A percentile compares a stretch with the other conserved stretches of the same genome.
phyloP scores from a whole-genome alignment of 2,113 vertebrate genomes.

The Esox niger region DNA sequence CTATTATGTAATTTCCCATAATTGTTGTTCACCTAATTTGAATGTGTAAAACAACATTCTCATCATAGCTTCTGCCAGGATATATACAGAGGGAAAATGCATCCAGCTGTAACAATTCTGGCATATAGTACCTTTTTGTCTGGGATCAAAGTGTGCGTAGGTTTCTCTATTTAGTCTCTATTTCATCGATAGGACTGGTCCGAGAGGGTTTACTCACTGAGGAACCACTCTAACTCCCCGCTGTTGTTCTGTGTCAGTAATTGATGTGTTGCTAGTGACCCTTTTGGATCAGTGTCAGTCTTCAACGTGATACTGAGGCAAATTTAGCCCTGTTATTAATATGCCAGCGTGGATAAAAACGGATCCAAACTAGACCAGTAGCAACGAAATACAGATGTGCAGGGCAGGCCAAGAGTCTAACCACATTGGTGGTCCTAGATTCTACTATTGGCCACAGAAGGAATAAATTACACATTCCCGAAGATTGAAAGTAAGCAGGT shows the following conservation, averaged over 20 bases:
- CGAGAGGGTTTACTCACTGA: constrained; percentile 1
- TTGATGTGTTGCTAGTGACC: constrained; percentile 22
- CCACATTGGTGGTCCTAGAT: constrained; percentile 17
- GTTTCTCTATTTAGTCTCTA: constrained; percentile 4
- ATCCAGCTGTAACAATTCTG: constrained; percentile 26
- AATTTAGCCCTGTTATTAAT: neutral
- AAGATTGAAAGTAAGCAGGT: too few species aligned
- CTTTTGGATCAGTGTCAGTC: constrained; percentile 1
- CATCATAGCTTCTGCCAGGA: constrained; percentile 12
- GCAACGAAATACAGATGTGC: neutral
- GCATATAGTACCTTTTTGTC: constrained; percentile 7
- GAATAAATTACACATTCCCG: too few species aligned
- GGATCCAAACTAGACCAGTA: neutral
- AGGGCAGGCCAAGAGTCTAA: neutral
- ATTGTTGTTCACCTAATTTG: constrained; percentile 9
- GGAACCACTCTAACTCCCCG: constrained; percentile 16
- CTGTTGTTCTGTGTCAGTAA: constrained; percentile 22
- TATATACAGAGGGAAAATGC: constrained; percentile 5
- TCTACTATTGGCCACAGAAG: neutral
- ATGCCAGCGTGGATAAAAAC: neutral
- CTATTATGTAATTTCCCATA: constrained; percentile 12
- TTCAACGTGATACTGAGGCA: neutral
- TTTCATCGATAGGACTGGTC: constrained; percentile 7
- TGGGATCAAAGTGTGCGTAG: constrained; percentile 3
- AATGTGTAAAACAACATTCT: constrained; percentile 18